Evolutionary conservation across 1,140 invertebrate genomes (phyloP).

Genomic region (Macrocentrus cingulum): DNA sequence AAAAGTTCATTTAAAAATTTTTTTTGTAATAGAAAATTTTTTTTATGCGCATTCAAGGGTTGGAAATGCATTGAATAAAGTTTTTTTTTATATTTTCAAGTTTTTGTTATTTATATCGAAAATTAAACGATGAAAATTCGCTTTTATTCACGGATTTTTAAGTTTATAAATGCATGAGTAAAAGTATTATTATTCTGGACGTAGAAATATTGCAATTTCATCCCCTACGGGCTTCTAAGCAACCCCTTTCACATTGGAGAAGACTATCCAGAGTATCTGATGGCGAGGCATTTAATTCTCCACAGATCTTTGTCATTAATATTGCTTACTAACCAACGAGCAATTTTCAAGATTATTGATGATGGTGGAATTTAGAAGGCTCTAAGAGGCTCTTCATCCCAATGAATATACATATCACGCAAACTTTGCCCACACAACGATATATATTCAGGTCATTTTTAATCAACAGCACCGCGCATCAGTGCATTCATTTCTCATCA

Average conservation of each 20-base stretch:
- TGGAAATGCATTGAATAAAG: too few species aligned
- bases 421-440: not conserved
- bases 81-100: too few species aligned
- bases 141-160: not conserved
- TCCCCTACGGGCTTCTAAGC: not conserved
- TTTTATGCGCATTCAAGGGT: too few species aligned
- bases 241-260: slow-evolving; percentile 2
- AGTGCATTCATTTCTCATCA: too few species aligned
- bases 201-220: slow-evolving; percentile 16
- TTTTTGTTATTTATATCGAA: too few species aligned
- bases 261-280: not conserved
- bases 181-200: not conserved
- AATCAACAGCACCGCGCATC: too few species aligned
- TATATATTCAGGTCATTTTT: not conserved
- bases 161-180: not conserved
- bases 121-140: too few species aligned
- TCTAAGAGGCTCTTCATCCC: not conserved
- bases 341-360: slow-evolving; percentile 15
- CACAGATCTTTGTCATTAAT: slow-evolving; percentile 20
- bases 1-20: too few species aligned
- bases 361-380: slow-evolving; percentile 2
- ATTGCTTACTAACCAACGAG: slow-evolving; percentile 9
- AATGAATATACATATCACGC: not conserved
- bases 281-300: slow-evolving; percentile 11
- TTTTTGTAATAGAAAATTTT: too few species aligned